Evolutionary conservation across 2,113 vertebrate species (phyloP), one percentile per base, ranked within the genome.

Genomic region (Pagrus major): DNA sequence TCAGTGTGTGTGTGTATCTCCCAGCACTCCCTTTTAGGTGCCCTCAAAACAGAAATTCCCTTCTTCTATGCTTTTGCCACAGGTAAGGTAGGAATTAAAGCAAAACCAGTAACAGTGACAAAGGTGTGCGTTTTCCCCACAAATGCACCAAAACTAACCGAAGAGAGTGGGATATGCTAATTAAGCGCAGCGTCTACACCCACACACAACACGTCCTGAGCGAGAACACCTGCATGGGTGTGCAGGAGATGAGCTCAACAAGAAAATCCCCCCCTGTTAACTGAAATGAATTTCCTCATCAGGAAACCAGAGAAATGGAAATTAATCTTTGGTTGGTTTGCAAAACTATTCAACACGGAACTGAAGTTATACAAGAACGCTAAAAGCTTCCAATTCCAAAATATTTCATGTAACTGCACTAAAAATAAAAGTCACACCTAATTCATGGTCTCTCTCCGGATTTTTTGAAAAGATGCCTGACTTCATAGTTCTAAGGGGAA

Each of bases 91-190:
- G 42, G 21, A 49, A 27, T 54, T 71, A 42, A 35, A 14, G 60
- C 20, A 54, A 12, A 75, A 54, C 11, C 46, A 54, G 9, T 12
- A 35, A 18, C 21, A 33, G 37, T 4, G 35, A 18, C 8, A 15
- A n/a, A 52, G 3, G 12, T 58, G 27, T 4, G 21, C 3, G 1
- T 42, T 31, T 59, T 59, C 9, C 41, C 8, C 2, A 42, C 27
- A 20, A 60, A 46, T 54, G 35, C 29, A 37, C 29, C 29, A 9
- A 29, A 60, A 23, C 14, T 8, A 42, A 49, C 65, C 42, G 21
- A 35, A 9, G 44, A 51, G 64, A 51, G 54, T 60, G 55, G 14
- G 65, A 23, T 42, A 60, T 68, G 54, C 31, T 68, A 16, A 58
- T 76, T 20, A 67, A 58, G 12, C 18, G 11, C 18, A 23, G 31